These are phyloP conservation scores for Sinhomidia bicolor DNA, from an alignment of 2,888 invertebrate species.

Conservation along the genomic window DNA sequence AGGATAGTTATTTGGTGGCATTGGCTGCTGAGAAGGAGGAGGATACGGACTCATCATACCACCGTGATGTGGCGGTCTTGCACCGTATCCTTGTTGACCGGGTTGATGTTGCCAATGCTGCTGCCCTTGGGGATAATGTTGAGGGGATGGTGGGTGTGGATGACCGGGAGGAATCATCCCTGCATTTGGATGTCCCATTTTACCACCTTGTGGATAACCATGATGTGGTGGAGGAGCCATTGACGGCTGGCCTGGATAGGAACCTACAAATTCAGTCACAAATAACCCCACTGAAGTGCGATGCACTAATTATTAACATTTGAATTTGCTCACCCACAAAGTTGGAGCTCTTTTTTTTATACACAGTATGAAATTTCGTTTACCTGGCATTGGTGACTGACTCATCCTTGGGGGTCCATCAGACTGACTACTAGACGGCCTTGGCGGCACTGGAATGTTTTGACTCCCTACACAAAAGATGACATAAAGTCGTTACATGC, in stretches of 20 bases:
- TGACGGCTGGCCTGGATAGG: conserved; percentile 82
- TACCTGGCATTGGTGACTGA: conserved; percentile 86
- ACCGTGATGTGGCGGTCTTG: conserved; percentile 78
- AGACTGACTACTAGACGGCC: conserved; percentile 93
- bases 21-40: conserved; percentile 75
- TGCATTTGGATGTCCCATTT: conserved; percentile 82
- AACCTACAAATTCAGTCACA: conserved; percentile 79
- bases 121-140: conserved; percentile 83
- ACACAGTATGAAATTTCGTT: not conserved
- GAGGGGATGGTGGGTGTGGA: conserved; percentile 82
- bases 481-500: not conserved
- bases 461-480: conserved; percentile 88
- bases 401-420: conserved; percentile 87
- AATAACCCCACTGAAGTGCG: conserved; percentile 3
- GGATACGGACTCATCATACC: conserved; percentile 77
- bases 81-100: conserved; percentile 72
- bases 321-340: not conserved
- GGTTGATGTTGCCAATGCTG: conserved; percentile 77
- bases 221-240: conserved; percentile 85
- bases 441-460: conserved; percentile 97
- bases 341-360: no score
- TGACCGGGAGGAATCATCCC: conserved; percentile 83
- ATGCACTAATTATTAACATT: not conserved
- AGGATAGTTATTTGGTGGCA: conserved; percentile 77
- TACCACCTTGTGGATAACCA: conserved; percentile 83